phyloP scores from a whole-genome alignment of 2,888 invertebrate species.

The Drosophila borealis region DNA sequence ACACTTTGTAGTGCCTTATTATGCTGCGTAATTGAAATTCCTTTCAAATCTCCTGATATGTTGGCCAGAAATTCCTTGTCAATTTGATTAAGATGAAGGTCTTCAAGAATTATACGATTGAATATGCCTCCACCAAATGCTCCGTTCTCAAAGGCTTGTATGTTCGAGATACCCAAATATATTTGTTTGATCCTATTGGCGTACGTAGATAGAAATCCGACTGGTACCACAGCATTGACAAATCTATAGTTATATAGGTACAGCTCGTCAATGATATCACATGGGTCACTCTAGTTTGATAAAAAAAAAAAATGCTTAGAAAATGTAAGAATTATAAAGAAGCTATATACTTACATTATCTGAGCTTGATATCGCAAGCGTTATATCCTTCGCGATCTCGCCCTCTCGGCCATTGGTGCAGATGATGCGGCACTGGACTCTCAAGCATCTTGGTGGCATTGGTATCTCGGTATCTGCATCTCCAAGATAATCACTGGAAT shows the following conservation, averaged over 20 bases:
- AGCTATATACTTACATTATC: constrained; percentile 33
- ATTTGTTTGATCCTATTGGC: constrained; percentile 46
- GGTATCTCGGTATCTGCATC: background rate
- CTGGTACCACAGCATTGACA: constrained; percentile 44
- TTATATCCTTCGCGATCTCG: constrained; percentile 61
- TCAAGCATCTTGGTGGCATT: constrained; percentile 37
- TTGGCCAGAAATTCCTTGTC: constrained; percentile 59
- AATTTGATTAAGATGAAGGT: constrained; percentile 54
- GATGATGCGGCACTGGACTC: constrained; percentile 60
- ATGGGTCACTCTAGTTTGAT: constrained; percentile 20
- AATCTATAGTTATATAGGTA: constrained; percentile 74
- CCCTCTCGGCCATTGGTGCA: constrained; percentile 62
- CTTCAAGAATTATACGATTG: constrained; percentile 60
- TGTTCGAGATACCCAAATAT: constrained; percentile 63
- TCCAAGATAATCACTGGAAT: constrained; percentile 29
- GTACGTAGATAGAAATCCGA: constrained; percentile 69
- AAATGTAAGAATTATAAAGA: too few relatives aligned
- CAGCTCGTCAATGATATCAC: constrained; percentile 63
- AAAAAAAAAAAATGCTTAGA: constrained; percentile 12
- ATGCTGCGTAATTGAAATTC: constrained; percentile 64
- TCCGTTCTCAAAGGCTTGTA: constrained; percentile 59
- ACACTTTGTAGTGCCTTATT: constrained; percentile 40
- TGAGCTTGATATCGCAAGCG: constrained; percentile 11
- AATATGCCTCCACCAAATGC: constrained; percentile 71
- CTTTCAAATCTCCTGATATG: constrained; percentile 40